Evolutionary conservation across 2,113 vertebrate genomes (phyloP), one percentile per base, ranked within the genome.

Genomic region (Gadus chalcogrammus): DNA sequence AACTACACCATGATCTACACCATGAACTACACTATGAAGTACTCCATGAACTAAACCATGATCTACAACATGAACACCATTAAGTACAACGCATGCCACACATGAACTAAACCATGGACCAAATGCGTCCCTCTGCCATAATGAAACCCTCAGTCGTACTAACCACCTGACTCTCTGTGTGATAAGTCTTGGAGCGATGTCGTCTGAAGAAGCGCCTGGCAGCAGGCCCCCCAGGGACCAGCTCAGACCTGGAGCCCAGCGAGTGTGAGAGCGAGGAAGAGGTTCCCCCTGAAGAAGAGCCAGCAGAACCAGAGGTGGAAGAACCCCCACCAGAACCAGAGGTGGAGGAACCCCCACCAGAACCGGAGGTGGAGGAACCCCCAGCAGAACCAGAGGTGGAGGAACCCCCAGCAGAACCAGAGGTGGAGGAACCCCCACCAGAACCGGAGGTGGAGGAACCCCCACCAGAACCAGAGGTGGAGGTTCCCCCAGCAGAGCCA

Each of bases 161-260:
- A 12, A 48, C 42, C 42, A 9, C 42, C 12, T 59, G 20, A 61
- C 35, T 74, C 15, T 71, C 52, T 61, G 13, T 38, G 7, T 64
- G 63, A 74, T 28, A 77, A 92, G 91, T 88, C 53, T 76, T 79
- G 68, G 78, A 90, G 77, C 84, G 84, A 62, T 75, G 78, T 58
- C 75, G 83, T n/a, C 86, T 92, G 22, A 87, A 89, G 69, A 87
- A 83, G 76, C 88, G 67, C 17, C 76, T 92, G 16, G 84, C 75
- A 2, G 76, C 52, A 0, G 55, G 70, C 67, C 70, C 76, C n/a
- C 74, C 71, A 59, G 68, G 68, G 35, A 71, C 63, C 2, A 61
- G 71, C 74, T 92, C 91, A 1, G 90, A 92, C 15, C 80, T 90
- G 72, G 92, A 93, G 75, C 86, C 84, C 56, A 92, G 92, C 22